phyloP scores from a whole-genome alignment of 2,113 vertebrate species.

The Alexandromys fortis region DNA sequence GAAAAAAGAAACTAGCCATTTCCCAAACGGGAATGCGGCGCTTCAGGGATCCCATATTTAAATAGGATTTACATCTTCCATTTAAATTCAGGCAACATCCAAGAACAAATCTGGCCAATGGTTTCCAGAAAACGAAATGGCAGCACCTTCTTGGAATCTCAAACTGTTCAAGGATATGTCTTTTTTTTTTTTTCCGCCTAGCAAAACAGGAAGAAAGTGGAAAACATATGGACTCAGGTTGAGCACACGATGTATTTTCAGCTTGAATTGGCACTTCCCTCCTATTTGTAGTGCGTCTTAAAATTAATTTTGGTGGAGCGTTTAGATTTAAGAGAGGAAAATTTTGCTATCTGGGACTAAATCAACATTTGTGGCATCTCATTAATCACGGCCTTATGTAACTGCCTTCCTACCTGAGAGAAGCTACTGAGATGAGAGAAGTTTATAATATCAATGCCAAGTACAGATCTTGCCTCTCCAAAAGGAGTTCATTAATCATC shows the following conservation, averaged over 20 bases:
- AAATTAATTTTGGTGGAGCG: slow-evolving; percentile 78
- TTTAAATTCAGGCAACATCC: slow-evolving; percentile 62
- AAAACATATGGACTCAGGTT: slow-evolving; percentile 76
- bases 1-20: slow-evolving; percentile 34
- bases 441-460: slow-evolving; percentile 65
- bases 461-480: slow-evolving; percentile 71
- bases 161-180: slow-evolving; percentile 62
- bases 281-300: slow-evolving; percentile 75
- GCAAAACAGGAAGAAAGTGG: slow-evolving; percentile 78
- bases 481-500: slow-evolving; percentile 81
- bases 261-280: slow-evolving; percentile 74
- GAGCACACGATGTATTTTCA: slow-evolving; percentile 78
- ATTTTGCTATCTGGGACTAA: slow-evolving; percentile 57
- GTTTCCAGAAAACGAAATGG: slow-evolving; percentile 69
- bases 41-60: slow-evolving; percentile 42
- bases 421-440: slow-evolving; percentile 68
- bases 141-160: slow-evolving; percentile 75
- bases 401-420: slow-evolving; percentile 73
- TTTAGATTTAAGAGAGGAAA: slow-evolving; percentile 68
- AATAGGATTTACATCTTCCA: slow-evolving; percentile 21
- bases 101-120: slow-evolving; percentile 67
- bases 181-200: slow-evolving; percentile 19
- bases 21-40: not conserved
- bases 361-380: slow-evolving; percentile 72
- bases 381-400: slow-evolving; percentile 80